Conservation (phyloP, 2,888 invertebrate species). For the Eilema depressum region DNA sequence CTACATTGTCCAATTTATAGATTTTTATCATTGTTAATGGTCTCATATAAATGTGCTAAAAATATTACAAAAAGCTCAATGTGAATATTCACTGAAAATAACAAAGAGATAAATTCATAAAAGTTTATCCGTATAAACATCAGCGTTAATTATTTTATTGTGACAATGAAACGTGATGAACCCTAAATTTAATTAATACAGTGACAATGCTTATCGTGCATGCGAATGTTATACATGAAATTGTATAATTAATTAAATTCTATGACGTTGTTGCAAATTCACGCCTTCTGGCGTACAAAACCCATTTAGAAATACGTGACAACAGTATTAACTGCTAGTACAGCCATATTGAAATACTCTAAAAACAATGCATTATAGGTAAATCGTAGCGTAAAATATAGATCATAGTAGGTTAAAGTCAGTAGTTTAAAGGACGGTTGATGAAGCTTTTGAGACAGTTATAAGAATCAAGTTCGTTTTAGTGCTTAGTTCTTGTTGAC, state of each 20-base stretch:
- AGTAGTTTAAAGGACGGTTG: background rate
- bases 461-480: background rate
- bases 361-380: background rate
- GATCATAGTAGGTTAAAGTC: background rate
- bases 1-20: background rate
- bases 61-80: background rate
- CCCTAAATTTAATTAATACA: conserved; percentile 50
- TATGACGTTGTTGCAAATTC: conserved; percentile 36
- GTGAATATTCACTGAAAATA: background rate
- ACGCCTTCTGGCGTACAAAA: conserved; percentile 30
- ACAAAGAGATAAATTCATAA: background rate
- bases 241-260: conserved; percentile 51
- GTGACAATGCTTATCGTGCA: conserved; percentile 41
- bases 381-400: background rate
- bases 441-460: background rate
- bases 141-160: conserved; percentile 29
- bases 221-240: conserved; percentile 42
- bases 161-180: conserved; percentile 26
- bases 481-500: background rate
- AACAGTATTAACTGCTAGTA: background rate
- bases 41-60: background rate
- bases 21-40: background rate
- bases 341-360: background rate
- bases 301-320: conserved; percentile 20
- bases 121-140: conserved; percentile 19